Evolutionary conservation across 1,140 invertebrate genomes (phyloP), one percentile per base, ranked within the genome.

Genomic region (Mesaphorura yosii): DNA sequence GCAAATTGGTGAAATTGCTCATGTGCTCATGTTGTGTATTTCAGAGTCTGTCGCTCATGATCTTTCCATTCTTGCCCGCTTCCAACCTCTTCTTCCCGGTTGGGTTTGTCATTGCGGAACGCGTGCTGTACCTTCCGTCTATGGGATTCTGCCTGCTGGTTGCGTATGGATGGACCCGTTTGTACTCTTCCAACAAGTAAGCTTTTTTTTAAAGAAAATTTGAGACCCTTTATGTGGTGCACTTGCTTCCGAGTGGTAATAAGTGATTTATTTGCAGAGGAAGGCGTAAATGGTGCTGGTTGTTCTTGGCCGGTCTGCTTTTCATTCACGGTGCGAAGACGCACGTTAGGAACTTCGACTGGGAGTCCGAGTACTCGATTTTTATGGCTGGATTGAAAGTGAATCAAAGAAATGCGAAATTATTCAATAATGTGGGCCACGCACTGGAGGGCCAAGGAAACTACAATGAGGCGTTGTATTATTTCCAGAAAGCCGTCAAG

Each of bases 41-140:
- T 41, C 75, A 88, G 81, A 81, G 83, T 64, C 71, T 93, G 54
- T 80, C 86, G 27, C 78, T 95, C 66, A 76, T 92, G 66, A 79
- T 89, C 38, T 72, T 97, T 40, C 88, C 93, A 52, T 97, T 95
- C 70, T 70, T 97, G 51, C 94, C 93, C 17, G 92, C 94, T 0
- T 92, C 88, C 31, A 98, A 98, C 76, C 73, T 97, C 20, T 94
- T 97, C 72, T 93, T 96, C 66, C 90, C 91, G 0, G 93, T 97
- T 53, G 93, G 93, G 4, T 98, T 97, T 72, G 91, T 97, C 28
- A 82, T 98, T 10, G 93, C 94, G 4, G 93, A 98, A 72, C 74
- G 93, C 63, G 84, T 96, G 29, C 75, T 97, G 0, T 97, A 98
- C 70, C 88, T 93, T 71, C 92, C 94, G 3, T 96, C 91, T 2